These are phyloP conservation scores for Gambelia wislizenii DNA, from an alignment of 2,797 vertebrate genomes.

Conservation along the genomic window DNA sequence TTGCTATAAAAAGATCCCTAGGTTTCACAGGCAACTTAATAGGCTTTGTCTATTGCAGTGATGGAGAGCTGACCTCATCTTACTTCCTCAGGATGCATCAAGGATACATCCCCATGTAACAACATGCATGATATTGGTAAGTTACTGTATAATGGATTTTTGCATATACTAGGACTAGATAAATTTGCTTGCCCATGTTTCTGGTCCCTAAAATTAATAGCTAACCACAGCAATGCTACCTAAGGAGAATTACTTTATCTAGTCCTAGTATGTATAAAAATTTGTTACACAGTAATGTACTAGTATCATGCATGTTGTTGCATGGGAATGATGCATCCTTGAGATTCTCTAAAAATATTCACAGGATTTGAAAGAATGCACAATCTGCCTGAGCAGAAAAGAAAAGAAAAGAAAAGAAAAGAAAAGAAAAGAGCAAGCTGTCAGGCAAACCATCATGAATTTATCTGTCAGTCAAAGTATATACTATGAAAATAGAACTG, in stretches of 20 bases:
- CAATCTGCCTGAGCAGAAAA: neutral
- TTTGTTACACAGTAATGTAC: neutral
- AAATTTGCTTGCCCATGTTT: too few species aligned
- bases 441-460: neutral
- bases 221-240: too few species aligned
- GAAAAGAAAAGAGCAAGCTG: slow-evolving; percentile 16
- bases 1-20: slow-evolving; percentile 3
- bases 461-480: neutral
- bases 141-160: neutral
- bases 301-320: neutral
- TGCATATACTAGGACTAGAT: too few species aligned
- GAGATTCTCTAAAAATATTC: slow-evolving; percentile 4
- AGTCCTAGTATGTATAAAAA: too few species aligned
- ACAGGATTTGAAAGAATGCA: neutral
- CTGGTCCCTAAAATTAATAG: too few species aligned
- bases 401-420: too few species aligned
- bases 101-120: neutral
- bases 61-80: slow-evolving; percentile 26
- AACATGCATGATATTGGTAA: neutral
- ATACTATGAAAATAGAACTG: slow-evolving; percentile 2
- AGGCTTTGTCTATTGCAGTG: slow-evolving; percentile 14
- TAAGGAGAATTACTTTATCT: too few species aligned
- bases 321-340: neutral
- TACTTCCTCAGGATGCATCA: slow-evolving; percentile 7
- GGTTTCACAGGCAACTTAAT: slow-evolving; percentile 9